Evolutionary conservation across 1,140 invertebrate species (phyloP), one percentile per base, ranked within the genome.

Genomic region (Drosophila pachea): DNA sequence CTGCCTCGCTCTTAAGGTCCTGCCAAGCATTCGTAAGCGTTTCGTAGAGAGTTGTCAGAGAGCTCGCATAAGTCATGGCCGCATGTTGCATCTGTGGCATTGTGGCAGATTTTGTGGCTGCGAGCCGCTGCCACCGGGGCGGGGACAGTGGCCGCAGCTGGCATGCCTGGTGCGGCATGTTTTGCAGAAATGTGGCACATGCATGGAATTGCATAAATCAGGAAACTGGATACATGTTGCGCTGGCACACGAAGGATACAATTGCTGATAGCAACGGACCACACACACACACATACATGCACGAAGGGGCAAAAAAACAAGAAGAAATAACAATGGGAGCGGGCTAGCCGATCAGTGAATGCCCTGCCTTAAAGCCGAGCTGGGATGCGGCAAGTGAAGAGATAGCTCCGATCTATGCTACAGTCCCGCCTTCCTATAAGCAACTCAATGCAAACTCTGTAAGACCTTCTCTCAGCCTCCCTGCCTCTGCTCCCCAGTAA

Each of bases 161-260:
- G 29, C 40, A 33, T 43, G 54, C 53, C 43, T 33, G 49, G 38
- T 69, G 67, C 47, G 61, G 67, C 61, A 64, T 69, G 67, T 65
- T 67, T 53, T 69, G 67, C 50, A 45, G 8, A 43, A 67, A 73
- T 58, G 73, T 71, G 58, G 56, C 49, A 64, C 68, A 67, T 83
- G 65, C 75, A 84, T 64, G 70, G 72, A 76, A 76, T 69, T 83
- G 68, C 68, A 83, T 76, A 79, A 76, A 79, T 79, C 68, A 60
- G 65, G 62, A 48, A 52, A 66, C 61, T 45, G 48, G 33, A 53
- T 64, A 55, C 38, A 64, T 54, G 38, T 54, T 52, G 32, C 58
- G 48, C 47, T 61, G 64, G 42, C 29, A 63, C 40, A 60, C 73
- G 38, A 65, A 62, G 62, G 45, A 59, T 43, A 53, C 43, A 49